A percentile compares a stretch with the other conserved stretches of the same genome.
Evolutionary conservation across 2,113 vertebrate species (phyloP).

Genomic region (Fulica atra): DNA sequence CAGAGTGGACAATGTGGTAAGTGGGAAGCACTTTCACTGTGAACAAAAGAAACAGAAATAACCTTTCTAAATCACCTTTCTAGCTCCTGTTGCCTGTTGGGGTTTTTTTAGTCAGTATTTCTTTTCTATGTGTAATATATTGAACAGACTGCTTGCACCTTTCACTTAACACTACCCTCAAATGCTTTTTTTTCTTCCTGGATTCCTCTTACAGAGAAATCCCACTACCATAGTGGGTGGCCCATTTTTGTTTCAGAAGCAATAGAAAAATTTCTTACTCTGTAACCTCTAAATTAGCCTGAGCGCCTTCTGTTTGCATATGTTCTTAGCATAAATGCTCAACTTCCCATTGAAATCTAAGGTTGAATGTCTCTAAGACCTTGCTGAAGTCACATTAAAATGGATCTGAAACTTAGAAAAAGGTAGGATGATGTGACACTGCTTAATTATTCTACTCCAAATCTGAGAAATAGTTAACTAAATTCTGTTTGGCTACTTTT

Average conservation of each 20-base stretch:
- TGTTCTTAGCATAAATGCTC: not conserved
- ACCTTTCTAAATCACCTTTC: not conserved
- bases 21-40: not conserved
- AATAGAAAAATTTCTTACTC: not conserved
- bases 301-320: not conserved
- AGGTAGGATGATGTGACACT: not conserved
- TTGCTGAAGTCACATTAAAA: not conserved
- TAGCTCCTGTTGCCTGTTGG: not conserved
- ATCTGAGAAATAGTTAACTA: not conserved
- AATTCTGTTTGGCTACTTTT: not conserved
- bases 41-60: not conserved
- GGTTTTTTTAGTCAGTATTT: not conserved
- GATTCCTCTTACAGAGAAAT: not conserved
- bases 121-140: not conserved
- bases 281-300: not conserved
- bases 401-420: not conserved
- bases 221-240: not conserved
- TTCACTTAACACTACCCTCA: not conserved
- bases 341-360: not conserved
- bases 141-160: not conserved
- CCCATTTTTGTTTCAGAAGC: not conserved
- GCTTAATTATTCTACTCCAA: not conserved
- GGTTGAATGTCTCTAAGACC: not conserved
- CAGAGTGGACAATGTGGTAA: not conserved
- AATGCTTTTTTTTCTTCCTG: not conserved